phyloP scores from a whole-genome alignment of 2,113 vertebrate genomes.

The Myodes glareolus region DNA sequence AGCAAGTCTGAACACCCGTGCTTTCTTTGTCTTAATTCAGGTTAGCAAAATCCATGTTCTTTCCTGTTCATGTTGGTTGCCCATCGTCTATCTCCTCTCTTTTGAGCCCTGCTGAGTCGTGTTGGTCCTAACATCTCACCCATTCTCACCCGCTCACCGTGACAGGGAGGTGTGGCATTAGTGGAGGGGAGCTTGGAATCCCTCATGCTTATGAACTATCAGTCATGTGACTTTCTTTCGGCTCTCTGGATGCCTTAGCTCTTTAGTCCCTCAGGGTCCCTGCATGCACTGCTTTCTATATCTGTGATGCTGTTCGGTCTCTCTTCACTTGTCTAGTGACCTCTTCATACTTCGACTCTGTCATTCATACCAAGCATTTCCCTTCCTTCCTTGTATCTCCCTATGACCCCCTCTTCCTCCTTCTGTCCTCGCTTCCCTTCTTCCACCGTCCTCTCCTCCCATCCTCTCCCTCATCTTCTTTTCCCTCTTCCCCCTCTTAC shows the following conservation, averaged over 20 bases:
- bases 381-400: too few relatives aligned
- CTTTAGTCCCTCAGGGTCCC: background rate
- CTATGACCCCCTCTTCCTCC: background rate
- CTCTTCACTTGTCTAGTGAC: background rate
- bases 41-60: background rate
- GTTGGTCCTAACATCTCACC: background rate
- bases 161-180: background rate
- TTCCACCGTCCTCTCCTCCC: background rate
- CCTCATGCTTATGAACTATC: background rate
- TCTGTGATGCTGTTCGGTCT: too few relatives aligned
- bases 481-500: background rate
- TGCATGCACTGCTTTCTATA: rapidly evolving
- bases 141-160: background rate
- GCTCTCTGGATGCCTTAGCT: background rate
- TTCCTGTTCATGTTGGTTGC: background rate
- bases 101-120: background rate
- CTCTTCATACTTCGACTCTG: background rate
- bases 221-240: background rate
- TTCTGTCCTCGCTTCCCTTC: background rate
- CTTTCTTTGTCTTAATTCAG: background rate
- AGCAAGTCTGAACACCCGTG: background rate
- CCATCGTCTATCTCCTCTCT: background rate
- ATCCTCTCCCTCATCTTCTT: background rate
- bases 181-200: background rate
- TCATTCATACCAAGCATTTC: background rate